A percentile compares a stretch with the other conserved stretches of the same genome.
phyloP scores from a whole-genome alignment of 2,113 vertebrate species.

The Dicaeum eximium region DNA sequence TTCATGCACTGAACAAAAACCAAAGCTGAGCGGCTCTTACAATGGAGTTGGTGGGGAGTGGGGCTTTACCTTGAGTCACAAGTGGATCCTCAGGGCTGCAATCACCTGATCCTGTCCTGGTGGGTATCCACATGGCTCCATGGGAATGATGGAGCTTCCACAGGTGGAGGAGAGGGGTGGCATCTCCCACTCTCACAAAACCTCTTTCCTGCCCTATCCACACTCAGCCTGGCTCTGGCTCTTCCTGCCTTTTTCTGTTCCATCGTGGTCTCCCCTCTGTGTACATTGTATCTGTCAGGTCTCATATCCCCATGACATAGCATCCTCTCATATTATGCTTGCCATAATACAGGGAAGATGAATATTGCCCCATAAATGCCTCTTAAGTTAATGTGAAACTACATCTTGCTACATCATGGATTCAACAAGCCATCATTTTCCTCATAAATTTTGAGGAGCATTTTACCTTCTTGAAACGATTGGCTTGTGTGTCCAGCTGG shows the following conservation, averaged over 20 bases:
- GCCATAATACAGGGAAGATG: constrained; percentile 60
- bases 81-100: not conserved
- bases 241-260: not conserved
- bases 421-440: constrained; percentile 69
- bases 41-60: not conserved
- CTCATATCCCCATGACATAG: constrained; percentile 40
- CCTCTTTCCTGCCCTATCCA: not conserved
- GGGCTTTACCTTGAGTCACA: not conserved
- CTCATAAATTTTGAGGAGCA: constrained; percentile 67
- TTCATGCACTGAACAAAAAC: not conserved
- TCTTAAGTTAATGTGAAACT: constrained; percentile 73
- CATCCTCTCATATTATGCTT: constrained; percentile 56
- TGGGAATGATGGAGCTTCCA: not conserved
- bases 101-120: fast-evolving
- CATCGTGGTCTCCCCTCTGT: not conserved
- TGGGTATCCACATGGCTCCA: not conserved
- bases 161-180: not conserved
- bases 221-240: not conserved
- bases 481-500: constrained; percentile 41
- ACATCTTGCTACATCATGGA: constrained; percentile 66
- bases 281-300: constrained; percentile 6
- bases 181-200: not conserved
- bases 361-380: constrained; percentile 72
- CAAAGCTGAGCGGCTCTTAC: not conserved
- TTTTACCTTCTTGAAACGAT: constrained; percentile 58